phyloP scores from a whole-genome alignment of 2,113 vertebrate species.

The Synodontis membranacea region DNA sequence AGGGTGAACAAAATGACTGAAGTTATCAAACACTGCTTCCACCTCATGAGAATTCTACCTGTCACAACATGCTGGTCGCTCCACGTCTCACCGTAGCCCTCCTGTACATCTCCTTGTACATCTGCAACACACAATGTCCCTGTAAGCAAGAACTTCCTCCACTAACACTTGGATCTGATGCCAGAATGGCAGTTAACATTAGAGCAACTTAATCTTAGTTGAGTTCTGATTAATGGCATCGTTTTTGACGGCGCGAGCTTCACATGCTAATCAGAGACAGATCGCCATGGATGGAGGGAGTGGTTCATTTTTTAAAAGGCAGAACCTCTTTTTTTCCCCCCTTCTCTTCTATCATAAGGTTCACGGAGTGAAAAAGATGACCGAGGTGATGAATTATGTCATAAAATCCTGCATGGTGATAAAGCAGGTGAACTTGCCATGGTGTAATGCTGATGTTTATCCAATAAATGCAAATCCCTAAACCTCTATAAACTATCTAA shows the following conservation, averaged over 20 bases:
- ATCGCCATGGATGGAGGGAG: conserved; percentile 24
- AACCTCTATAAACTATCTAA: too few species aligned
- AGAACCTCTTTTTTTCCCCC: background rate
- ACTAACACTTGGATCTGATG: conserved; percentile 1
- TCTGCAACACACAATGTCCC: background rate
- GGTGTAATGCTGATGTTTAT: conserved; percentile 11
- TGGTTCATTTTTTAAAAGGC: conserved; percentile 26
- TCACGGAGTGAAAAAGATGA: background rate
- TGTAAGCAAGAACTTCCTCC: conserved; percentile 13
- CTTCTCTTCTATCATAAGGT: background rate
- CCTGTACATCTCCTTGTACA: conserved; percentile 7
- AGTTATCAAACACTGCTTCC: conserved; percentile 56
- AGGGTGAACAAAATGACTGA: conserved; percentile 54
- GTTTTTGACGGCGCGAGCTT: conserved; percentile 23
- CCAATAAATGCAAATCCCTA: background rate
- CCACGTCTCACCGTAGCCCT: conserved; percentile 25
- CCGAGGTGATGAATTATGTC: background rate
- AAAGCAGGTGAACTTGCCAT: background rate
- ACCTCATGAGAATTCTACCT: conserved; percentile 51
- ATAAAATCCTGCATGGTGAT: conserved; percentile 6
- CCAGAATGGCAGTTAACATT: conserved; percentile 26
- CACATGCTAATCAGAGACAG: conserved; percentile 30
- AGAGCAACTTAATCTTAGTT: conserved; percentile 24
- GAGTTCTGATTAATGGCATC: conserved; percentile 33
- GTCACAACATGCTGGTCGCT: conserved; percentile 50